Base-by-base conservation (phyloP, 2,797 vertebrate genomes). In the Hypotaenidia philippensis region DNA sequence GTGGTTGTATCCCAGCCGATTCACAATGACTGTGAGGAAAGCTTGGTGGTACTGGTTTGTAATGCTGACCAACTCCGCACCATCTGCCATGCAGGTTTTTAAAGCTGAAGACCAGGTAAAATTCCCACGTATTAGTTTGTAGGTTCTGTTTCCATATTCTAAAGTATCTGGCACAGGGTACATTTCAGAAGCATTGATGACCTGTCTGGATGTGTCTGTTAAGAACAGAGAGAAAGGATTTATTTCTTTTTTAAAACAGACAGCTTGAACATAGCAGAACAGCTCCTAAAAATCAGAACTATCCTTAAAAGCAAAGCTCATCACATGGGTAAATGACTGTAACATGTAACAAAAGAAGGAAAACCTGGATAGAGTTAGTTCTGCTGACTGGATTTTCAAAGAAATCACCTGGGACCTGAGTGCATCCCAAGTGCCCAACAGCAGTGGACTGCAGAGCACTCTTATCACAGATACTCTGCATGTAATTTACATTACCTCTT, bases 21-120 rank as follows among this genome's bases (percentile, higher is more conserved):
- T 99, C 96, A 99, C 96, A 40, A 99, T 98, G 89, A 99, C 97
- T 0, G 98, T 99, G 87, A 99, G 99, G 98, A 99, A 99, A 65
- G 99, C 98, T 94, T 99, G 99, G 83, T 99, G 99, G 97, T 98
- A 99, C 68, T 98, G 98, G 89, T 99, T 98, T 83, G 98, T 98
- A 80, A 99, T 95, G 98, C 99, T 99, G 97, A 98, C 99, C 93
- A 99, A 97, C 91, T 99, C 98, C 2, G 98, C 97, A 16, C 98
- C 97, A 2, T 97, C 98, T 84, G 98, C 96, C 87, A 96, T 94
- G 97, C 99, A 99, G 94, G 96, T 93, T 92, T 97, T 97, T 90
- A 98, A 96, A 27, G 99, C 99, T 77, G 98, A 96, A 93, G 99
- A 98, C 99, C 99, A 99, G 19, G 99, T 99, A 97, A 99, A 97